A percentile compares a stretch with the other conserved stretches of the same genome.
Evolutionary conservation across 1,140 invertebrate species (phyloP).

Genomic region (Pseudomyrmex concolor): DNA sequence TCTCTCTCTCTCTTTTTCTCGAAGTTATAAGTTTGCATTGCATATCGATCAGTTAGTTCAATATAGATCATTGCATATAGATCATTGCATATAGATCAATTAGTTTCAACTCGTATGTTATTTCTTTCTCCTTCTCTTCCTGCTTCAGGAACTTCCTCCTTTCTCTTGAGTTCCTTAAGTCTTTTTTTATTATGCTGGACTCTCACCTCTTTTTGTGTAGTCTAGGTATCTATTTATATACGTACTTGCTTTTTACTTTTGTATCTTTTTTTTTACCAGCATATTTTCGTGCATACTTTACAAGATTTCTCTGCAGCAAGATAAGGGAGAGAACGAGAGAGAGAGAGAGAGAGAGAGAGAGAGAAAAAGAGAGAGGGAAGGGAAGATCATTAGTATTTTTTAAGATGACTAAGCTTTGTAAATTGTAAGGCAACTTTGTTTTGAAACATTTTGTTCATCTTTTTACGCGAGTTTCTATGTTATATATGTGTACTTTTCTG

Average conservation of each 20-base stretch:
- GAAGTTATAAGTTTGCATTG: slow-evolving; percentile 1
- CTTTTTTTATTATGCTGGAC: slow-evolving; percentile 6
- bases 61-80: background rate
- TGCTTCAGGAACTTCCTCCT: slow-evolving; percentile 4
- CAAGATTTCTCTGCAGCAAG: slow-evolving; percentile 30
- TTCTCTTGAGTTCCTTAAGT: background rate
- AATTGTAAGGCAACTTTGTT: slow-evolving; percentile 15
- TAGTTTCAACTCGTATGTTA: background rate
- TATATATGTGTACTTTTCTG: background rate
- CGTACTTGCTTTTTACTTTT: slow-evolving; percentile 7
- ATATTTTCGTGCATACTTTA: background rate
- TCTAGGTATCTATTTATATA: slow-evolving; percentile 36
- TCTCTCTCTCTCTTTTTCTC: background rate
- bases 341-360: background rate
- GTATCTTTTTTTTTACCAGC: slow-evolving; percentile 1
- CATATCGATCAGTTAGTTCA: background rate
- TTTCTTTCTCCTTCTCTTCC: background rate
- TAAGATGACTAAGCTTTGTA: background rate
- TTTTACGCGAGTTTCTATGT: background rate
- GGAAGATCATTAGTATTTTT: slow-evolving; percentile 34
- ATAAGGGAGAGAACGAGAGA: background rate
- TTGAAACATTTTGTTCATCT: background rate
- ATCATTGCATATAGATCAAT: background rate
- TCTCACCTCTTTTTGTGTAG: background rate
- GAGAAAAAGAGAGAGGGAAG: background rate